phyloP scores from a whole-genome alignment of 2,797 vertebrate genomes.

The Macropus fuliginosus region DNA sequence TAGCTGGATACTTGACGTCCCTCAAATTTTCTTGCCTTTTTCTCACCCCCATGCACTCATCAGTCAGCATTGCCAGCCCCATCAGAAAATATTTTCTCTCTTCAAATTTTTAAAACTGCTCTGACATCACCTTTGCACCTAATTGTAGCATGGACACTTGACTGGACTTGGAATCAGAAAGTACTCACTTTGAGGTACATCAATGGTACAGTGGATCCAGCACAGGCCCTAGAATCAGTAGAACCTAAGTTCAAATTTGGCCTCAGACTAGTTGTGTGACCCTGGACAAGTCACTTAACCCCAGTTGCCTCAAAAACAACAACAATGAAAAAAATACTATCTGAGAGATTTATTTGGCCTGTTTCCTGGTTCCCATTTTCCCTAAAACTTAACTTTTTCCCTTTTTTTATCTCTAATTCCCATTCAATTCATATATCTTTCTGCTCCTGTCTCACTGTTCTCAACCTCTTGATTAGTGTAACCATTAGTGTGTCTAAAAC shows the following conservation, averaged over 20 bases:
- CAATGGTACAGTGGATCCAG: not conserved
- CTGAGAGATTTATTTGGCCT: not conserved
- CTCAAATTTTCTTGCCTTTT: slow-evolving; percentile 42
- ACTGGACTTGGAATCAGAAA: not conserved
- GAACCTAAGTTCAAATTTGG: not conserved
- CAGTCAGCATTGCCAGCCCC: not conserved
- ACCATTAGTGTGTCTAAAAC: slow-evolving; percentile 25
- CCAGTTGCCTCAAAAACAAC: not conserved
- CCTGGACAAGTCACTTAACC: not conserved
- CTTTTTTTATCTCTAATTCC: slow-evolving; percentile 27
- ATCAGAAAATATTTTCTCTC: not conserved
- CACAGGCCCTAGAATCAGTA: not conserved
- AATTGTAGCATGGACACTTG: too few relatives aligned
- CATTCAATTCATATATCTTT: not conserved
- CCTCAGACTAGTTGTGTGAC: not conserved
- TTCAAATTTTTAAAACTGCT: not conserved
- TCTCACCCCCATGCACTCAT: not conserved
- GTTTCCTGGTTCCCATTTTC: not conserved
- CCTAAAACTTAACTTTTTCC: slow-evolving; percentile 13
- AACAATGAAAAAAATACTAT: not conserved
- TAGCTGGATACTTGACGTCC: slow-evolving; percentile 53
- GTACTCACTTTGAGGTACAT: too few relatives aligned
- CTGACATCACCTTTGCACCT: not conserved
- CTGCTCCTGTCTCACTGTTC: not conserved
- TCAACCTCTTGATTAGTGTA: not conserved